Base-by-base conservation (phyloP, 2,888 invertebrate genomes). In the Mycogona germanica region DNA sequence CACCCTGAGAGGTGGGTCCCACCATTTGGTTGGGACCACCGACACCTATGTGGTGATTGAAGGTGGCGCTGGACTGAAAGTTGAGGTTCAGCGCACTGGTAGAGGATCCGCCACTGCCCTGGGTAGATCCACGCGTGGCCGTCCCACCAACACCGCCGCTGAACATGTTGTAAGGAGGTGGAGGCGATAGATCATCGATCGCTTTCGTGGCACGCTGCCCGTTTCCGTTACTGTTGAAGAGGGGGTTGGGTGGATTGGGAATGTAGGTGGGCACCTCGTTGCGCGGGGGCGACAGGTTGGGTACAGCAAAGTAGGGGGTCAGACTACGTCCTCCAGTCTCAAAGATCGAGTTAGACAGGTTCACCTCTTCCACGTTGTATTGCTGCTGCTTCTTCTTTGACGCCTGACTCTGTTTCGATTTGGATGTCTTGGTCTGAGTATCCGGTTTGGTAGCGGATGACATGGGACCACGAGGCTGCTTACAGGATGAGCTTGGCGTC, bases 281-380 rank as follows among this genome's bases (percentile, higher is more conserved):
- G 50, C 64, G 64, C 0, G 67, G 66, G 6, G 66, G 65, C 3
- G 63, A 61, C 41, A 66, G 60, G 46, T 62, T 64, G 38, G 64
- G 62, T 41, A 67, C 60, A 14, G 64, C 62, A 56, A 67, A 66
- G 55, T 66, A 66, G 4, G 67, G 64, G 17, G 67, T 64, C 59
- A 67, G 62, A 45, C 65, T 61, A n/a, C 63, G 61, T 29, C 59
- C 62, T 29, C 59, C 62, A 5, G 63, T 59, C 42, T 65, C 64
- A 48, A 64, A 63, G 26, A 63, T 61, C 3, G 63, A 61, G 51
- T 63, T 62, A 6, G 61, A 61, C 12, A 64, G 55, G 47, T 62
- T 62, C 23, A 61, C 58, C 46, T 67, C 67, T 38, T 66, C 64
- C 37, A 66, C 66, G 41, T 60, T 23, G 23, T 56, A 42, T 37